Percentiles rank a stretch among this genome's conserved stretches.
Conservation (phyloP, 1,140 invertebrate genomes). For the Reticulitermes speratus region DNA sequence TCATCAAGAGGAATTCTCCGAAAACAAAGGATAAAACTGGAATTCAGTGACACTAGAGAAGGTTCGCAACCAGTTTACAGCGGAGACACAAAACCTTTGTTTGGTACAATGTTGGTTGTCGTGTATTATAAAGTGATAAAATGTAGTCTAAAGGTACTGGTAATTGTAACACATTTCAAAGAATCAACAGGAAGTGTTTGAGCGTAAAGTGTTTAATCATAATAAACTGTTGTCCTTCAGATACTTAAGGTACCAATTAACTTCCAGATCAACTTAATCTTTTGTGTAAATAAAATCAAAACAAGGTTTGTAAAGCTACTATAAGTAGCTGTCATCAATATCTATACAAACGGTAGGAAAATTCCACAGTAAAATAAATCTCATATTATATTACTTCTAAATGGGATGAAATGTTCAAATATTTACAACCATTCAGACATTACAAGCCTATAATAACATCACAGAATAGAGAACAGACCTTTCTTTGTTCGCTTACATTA, state of each 20-base stretch:
- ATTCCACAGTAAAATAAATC: not conserved
- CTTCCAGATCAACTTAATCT: not conserved
- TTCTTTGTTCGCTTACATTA: not conserved
- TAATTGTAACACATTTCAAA: too few species aligned
- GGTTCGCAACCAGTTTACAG: too few species aligned
- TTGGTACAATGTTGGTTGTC: too few species aligned
- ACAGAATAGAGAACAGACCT: slow-evolving; percentile 1
- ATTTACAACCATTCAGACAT: slow-evolving; percentile 14
- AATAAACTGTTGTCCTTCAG: not conserved
- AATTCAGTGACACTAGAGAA: too few species aligned
- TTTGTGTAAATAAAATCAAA: not conserved
- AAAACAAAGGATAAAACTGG: too few species aligned
- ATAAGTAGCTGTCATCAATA: not conserved
- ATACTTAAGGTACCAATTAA: not conserved
- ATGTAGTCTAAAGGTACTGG: too few species aligned
- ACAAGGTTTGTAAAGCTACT: not conserved
- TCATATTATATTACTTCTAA: slow-evolving; percentile 15
- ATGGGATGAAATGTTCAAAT: slow-evolving; percentile 17
- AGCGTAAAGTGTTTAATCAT: not conserved
- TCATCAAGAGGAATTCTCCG: too few species aligned
- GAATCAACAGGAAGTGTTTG: too few species aligned
- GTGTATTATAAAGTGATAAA: too few species aligned
- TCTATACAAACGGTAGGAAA: not conserved
- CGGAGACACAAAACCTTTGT: too few species aligned
- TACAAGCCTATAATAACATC: slow-evolving; percentile 1